Conservation (phyloP, 1,140 invertebrate genomes). For the Eurosta solidaginis region DNA sequence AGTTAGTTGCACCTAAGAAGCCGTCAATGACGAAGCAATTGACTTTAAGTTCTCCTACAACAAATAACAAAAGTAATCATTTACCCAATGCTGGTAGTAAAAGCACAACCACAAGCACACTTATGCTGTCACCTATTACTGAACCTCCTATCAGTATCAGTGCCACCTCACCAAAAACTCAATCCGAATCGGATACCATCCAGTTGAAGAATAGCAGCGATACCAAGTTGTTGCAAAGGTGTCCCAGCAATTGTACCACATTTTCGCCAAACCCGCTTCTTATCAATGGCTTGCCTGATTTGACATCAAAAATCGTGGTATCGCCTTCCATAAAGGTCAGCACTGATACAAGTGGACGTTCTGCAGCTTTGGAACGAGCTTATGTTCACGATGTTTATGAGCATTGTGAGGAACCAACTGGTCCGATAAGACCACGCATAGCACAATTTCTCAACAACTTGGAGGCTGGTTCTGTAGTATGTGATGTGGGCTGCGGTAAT, state of each 20-base stretch:
- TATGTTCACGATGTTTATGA: constrained; percentile 96
- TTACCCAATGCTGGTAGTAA: neutral
- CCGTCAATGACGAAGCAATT: constrained; percentile 35
- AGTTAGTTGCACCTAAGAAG: constrained; percentile 7
- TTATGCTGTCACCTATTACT: neutral
- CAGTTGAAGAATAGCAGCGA: neutral
- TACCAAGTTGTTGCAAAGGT: neutral
- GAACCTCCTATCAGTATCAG: neutral
- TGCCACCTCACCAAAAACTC: neutral
- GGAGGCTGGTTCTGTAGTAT: constrained; percentile 88
- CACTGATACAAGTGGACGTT: constrained; percentile 60
- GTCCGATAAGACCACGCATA: constrained; percentile 81
- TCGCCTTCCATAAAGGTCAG: constrained; percentile 15
- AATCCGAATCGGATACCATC: neutral
- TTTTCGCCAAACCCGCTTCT: neutral
- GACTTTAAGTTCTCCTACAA: neutral
- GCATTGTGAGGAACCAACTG: constrained; percentile 74
- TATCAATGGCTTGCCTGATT: neutral
- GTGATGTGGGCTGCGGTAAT: constrained; percentile 93
- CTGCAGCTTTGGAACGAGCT: constrained; percentile 85
- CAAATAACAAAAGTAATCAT: neutral
- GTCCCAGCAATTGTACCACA: neutral
- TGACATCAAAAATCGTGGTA: neutral
- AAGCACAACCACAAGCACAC: neutral
- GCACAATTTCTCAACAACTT: constrained; percentile 84